Base-by-base conservation (phyloP, 2,113 vertebrate genomes). In the Columba livia region DNA sequence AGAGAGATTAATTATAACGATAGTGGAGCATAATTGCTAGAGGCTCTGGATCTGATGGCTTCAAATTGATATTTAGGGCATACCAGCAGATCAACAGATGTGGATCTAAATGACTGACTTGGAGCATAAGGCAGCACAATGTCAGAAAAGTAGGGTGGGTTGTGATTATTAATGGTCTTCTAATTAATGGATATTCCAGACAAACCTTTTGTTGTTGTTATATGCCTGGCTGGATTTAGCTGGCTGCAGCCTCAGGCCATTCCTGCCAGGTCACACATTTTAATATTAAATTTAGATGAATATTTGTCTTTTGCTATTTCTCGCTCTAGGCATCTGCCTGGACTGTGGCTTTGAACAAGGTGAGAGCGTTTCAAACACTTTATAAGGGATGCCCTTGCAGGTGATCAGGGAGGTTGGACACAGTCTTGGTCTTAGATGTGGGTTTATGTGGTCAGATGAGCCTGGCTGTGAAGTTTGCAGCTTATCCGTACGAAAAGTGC, bases 1-100 rank as follows among this genome's bases (percentile, higher is more conserved):
- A 75, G 62, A 85, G 79, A 79, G 44, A 92, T 93, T 38, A 80
- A 79, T 85, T 92, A 47, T 64, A 36, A 64, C 65, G 42, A 29
- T 53, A 26, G 40, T 44, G 29, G 57, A 61, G 24, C 9, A 24
- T 92, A 94, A 85, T 93, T 90, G 28, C 67, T 80, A 42, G 48
- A 91, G 65, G 53, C 47, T 94, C 44, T 81, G 65, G 36, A 71
- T 88, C 53, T 89, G 67, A 64, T 87, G 65, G 47, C 81, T 93
- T 87, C 61, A 89, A 95, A 94, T 18, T 94, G 90, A 44, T 92
- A 62, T 91, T 96, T 97, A 89, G 77, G 57, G 57, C 36, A 79
- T 32, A 79, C 15, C 42, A 83, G 58, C 25, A 34, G 57, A 88
- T 77, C 60, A 96, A 61, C 67, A 80, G 69, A 89, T 91, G 53